Conservation (phyloP, 2,888 invertebrate genomes). For the Melanargia galathea region DNA sequence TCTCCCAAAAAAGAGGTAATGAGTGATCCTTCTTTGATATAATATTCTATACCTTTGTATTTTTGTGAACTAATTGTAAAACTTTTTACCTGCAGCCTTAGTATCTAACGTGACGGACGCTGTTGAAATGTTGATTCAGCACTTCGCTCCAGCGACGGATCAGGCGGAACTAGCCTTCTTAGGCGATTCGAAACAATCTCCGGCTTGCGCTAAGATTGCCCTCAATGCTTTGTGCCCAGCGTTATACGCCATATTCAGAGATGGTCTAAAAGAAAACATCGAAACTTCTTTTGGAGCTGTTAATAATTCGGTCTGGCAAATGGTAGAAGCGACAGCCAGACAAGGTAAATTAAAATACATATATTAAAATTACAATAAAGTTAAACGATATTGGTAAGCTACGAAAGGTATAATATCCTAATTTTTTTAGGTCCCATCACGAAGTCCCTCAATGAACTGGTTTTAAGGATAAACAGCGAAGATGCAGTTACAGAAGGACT, state of each 20-base stretch:
- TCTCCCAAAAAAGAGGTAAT: constrained; percentile 84
- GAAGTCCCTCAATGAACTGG: constrained; percentile 91
- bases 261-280: constrained; percentile 90
- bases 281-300: constrained; percentile 93
- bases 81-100: constrained; percentile 78
- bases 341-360: constrained; percentile 79
- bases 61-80: constrained; percentile 1
- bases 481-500: constrained; percentile 91
- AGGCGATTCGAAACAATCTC: constrained; percentile 83
- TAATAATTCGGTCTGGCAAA: constrained; percentile 94
- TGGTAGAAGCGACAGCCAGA: constrained; percentile 93
- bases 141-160: constrained; percentile 86
- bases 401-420: not conserved
- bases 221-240: constrained; percentile 91
- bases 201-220: constrained; percentile 87
- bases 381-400: not conserved
- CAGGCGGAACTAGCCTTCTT: constrained; percentile 83
- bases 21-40: not conserved
- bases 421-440: constrained; percentile 86
- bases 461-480: constrained; percentile 91
- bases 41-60: not conserved
- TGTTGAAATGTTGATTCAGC: constrained; percentile 87
- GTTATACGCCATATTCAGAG: constrained; percentile 90
- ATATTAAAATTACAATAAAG: not conserved
- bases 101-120: constrained; percentile 88